Conservation (phyloP, 2,797 vertebrate species). For the Chloroceryle amazona region DNA sequence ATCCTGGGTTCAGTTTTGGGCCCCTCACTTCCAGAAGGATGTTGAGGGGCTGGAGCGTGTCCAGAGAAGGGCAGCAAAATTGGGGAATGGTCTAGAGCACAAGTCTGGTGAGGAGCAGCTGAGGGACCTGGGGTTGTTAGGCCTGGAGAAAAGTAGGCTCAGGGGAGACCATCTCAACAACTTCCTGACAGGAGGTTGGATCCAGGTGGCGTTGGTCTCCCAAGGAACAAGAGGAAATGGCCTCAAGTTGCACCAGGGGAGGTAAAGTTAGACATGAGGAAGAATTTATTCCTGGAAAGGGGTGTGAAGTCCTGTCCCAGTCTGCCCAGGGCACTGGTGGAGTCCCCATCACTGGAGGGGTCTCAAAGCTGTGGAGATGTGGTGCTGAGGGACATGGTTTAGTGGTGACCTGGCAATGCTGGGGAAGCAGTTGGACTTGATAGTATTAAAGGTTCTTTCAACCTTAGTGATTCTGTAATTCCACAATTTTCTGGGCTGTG, state of each 20-base stretch:
- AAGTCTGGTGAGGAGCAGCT: background rate
- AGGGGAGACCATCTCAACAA: no score
- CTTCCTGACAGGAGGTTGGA: background rate
- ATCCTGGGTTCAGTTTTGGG: background rate
- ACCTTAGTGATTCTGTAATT: no score
- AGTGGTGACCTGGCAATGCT: no score
- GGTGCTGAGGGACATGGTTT: no score
- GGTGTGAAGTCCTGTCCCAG: background rate
- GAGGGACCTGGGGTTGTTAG: background rate
- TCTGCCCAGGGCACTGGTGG: no score
- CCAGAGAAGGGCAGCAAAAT: background rate
- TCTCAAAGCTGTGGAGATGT: no score
- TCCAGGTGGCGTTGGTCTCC: background rate
- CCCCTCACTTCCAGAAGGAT: background rate
- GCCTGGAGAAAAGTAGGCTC: background rate
- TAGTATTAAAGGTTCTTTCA: no score
- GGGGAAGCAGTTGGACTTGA: no score
- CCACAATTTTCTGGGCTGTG: no score
- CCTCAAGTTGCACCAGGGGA: background rate
- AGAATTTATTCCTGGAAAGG: background rate
- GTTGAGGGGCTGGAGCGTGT: background rate
- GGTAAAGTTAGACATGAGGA: background rate
- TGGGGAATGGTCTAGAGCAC: background rate
- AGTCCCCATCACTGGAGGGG: no score
- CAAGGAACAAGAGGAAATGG: background rate